Evolutionary conservation across 2,113 vertebrate genomes (phyloP), one percentile per base, ranked within the genome.

Genomic region (Peromyscus maniculatus): DNA sequence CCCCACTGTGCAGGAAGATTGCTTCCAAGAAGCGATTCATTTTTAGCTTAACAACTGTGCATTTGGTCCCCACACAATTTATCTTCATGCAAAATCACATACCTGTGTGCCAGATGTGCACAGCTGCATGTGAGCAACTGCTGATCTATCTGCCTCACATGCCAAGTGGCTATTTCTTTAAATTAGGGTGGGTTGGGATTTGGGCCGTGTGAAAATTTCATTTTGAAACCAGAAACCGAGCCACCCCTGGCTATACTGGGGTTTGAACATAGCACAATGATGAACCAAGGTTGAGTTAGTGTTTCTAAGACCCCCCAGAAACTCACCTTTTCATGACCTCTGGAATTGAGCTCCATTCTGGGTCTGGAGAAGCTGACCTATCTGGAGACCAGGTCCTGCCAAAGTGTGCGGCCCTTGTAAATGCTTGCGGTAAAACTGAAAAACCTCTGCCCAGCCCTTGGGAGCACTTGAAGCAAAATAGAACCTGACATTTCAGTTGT

Each of bases 81-180:
- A 97, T 98, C 98, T 98, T 97, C 97, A 88, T 93, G 96, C 95
- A 64, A 33, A 97, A 97, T 97, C 97, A 69, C 96, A 97, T 98
- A 98, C 98, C 98, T 98, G 97, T 91, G 96, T 94, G 96, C 98
- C 98, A 98, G 98, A 98, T 98, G 98, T 98, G 96, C 97, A 97
- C 98, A 98, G 97, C 98, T 98, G 98, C 96, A 89, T 95, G 83
- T 94, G 97, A 98, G 96, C 97, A 92, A 97, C 97, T 97, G 98
- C 97, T 97, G 98, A 97, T 98, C 98, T 95, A 78, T 97, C 96
- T 83, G 93, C 57, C 96, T 94, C 93, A 43, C 91, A 87, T 86
- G 98, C 98, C 98, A 98, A 98, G 91, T 31, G 97, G 95, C 97
- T 97, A 97, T 97, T 98, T 97, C 98, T 98, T 98, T 98, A 98